phyloP scores from a whole-genome alignment of 2,888 invertebrate species.

The Leucozona laternaria region DNA sequence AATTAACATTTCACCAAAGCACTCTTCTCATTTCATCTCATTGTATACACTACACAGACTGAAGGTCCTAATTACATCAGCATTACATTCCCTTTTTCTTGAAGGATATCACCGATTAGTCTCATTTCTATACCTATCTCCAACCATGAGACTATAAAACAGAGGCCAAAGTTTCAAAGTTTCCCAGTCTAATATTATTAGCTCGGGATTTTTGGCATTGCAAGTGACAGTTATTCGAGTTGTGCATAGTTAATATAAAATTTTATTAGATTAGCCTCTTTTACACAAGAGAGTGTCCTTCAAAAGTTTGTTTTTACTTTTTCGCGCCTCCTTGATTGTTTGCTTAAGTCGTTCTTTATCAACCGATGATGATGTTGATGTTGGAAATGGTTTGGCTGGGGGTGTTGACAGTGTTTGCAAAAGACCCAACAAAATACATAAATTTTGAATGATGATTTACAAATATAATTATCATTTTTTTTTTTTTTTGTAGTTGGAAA shows the following conservation, averaged over 20 bases:
- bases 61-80: conserved; percentile 52
- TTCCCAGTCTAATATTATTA: conserved; percentile 48
- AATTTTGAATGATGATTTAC: conserved; percentile 13
- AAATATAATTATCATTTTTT: conserved; percentile 3
- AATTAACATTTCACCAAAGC: conserved; percentile 25
- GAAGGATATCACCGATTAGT: conserved; percentile 46
- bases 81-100: conserved; percentile 30
- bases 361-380: conserved; percentile 9
- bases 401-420: conserved; percentile 16
- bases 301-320: conserved; percentile 59
- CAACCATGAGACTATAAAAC: background rate
- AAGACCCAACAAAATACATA: background rate
- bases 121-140: conserved; percentile 1
- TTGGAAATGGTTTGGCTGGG: background rate
- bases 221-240: conserved; percentile 58
- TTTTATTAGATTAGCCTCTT: conserved; percentile 56
- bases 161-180: conserved; percentile 52
- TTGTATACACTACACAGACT: conserved; percentile 16
- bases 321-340: conserved; percentile 33
- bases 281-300: conserved; percentile 42
- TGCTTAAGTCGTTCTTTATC: conserved; percentile 26
- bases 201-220: conserved; percentile 20
- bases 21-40: conserved; percentile 34
- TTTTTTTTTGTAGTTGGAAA: background rate
- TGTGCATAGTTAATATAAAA: conserved; percentile 51